Evolutionary conservation across 2,888 invertebrate genomes (phyloP).

Genomic region (Lepidochrysops patricia): DNA sequence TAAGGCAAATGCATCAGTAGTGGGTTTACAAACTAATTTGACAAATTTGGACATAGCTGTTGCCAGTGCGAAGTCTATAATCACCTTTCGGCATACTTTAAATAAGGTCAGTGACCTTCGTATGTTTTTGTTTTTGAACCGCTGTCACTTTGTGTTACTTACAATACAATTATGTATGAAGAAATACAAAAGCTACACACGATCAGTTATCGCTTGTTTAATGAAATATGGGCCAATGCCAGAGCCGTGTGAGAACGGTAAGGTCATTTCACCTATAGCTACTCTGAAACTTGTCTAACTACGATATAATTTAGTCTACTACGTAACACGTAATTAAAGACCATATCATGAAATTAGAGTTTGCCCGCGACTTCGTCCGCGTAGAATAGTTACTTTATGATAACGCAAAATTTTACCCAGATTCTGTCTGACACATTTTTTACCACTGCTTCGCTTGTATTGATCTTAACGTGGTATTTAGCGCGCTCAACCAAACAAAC

Average conservation of each 20-base stretch:
- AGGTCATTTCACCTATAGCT: conserved; percentile 1
- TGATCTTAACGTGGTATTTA: no score
- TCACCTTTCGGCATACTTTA: background rate
- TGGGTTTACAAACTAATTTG: no score
- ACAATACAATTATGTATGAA: background rate
- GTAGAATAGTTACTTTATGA: no score
- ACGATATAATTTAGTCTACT: background rate
- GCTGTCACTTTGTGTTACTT: background rate
- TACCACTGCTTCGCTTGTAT: no score
- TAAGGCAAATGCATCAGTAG: background rate
- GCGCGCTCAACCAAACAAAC: no score
- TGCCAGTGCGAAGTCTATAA: no score
- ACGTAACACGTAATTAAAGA: no score
- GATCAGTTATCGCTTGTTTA: conserved; percentile 9
- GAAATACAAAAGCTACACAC: conserved; percentile 2
- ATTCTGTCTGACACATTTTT: no score
- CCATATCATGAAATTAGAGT: no score
- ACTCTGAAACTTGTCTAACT: background rate
- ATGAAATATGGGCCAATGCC: background rate
- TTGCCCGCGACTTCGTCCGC: no score
- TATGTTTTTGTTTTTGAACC: background rate
- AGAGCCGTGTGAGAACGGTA: background rate
- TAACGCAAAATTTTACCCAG: no score
- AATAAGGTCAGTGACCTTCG: background rate
- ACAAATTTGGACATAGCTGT: no score